Conservation (phyloP, 2,888 invertebrate species). For the Protonemura montana region DNA sequence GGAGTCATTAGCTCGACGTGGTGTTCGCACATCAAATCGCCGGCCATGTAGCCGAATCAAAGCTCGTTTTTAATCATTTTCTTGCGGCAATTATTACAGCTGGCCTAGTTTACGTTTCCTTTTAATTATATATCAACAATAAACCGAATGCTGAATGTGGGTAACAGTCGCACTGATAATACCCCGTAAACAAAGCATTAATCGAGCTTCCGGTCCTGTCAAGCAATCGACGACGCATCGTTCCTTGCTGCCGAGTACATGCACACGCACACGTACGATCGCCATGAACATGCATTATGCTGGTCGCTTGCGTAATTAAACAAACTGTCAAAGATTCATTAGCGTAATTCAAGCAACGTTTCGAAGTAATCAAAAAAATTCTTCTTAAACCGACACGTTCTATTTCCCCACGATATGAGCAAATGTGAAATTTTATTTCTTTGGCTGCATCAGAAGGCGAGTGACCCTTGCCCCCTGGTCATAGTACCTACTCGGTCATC, state of each 20-base stretch:
- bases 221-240: not conserved
- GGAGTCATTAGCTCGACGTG: not conserved
- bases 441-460: too few relatives aligned
- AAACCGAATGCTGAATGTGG: not conserved
- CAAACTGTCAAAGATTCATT: too few relatives aligned
- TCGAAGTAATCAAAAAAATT: too few relatives aligned
- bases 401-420: too few relatives aligned
- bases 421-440: too few relatives aligned
- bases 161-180: not conserved
- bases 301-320: not conserved
- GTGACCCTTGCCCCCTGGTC: too few relatives aligned
- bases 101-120: not conserved
- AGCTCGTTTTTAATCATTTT: not conserved
- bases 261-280: too few relatives aligned
- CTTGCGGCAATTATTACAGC: not conserved
- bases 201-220: not conserved
- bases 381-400: too few relatives aligned
- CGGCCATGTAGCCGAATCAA: not conserved
- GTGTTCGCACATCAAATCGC: not conserved
- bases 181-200: not conserved
- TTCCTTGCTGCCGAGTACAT: too few relatives aligned
- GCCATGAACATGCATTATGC: not conserved
- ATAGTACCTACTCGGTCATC: too few relatives aligned
- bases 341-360: too few relatives aligned
- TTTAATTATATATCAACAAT: not conserved